Evolutionary conservation across 2,113 vertebrate genomes (phyloP).

Genomic region (Eudyptes chrysolophus): DNA sequence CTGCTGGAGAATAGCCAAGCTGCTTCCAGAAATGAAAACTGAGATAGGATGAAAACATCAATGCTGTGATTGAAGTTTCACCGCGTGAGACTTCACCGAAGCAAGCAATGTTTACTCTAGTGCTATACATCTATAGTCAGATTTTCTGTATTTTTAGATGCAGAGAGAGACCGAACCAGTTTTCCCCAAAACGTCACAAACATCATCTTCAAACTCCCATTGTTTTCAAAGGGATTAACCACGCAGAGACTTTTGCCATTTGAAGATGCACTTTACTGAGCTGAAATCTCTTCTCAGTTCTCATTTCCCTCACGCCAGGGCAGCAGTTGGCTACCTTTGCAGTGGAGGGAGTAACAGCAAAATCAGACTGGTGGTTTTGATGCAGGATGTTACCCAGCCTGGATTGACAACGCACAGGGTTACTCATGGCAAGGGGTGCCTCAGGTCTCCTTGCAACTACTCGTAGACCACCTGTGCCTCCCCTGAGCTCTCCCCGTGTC

Average conservation of each 20-base stretch:
- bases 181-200: neutral
- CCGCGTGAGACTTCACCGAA: neutral
- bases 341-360: neutral
- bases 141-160: neutral
- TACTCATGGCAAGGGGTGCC: neutral
- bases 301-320: neutral
- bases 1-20: neutral
- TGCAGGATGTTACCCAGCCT: neutral
- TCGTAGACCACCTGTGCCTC: neutral
- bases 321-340: neutral
- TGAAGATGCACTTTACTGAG: neutral
- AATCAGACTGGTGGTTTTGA: too few relatives aligned
- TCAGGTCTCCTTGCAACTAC: neutral
- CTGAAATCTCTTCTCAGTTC: neutral
- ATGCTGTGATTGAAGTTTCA: neutral
- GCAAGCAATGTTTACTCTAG: neutral
- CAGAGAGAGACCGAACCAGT: neutral
- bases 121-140: neutral
- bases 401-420: neutral
- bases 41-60: neutral
- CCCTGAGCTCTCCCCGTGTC: neutral
- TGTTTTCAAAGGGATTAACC: neutral
- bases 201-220: neutral
- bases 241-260: neutral
- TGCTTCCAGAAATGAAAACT: neutral